Percentiles rank a stretch among this genome's conserved stretches.
phyloP scores from a whole-genome alignment of 2,113 vertebrate species.

The Rhinoderma darwinii region DNA sequence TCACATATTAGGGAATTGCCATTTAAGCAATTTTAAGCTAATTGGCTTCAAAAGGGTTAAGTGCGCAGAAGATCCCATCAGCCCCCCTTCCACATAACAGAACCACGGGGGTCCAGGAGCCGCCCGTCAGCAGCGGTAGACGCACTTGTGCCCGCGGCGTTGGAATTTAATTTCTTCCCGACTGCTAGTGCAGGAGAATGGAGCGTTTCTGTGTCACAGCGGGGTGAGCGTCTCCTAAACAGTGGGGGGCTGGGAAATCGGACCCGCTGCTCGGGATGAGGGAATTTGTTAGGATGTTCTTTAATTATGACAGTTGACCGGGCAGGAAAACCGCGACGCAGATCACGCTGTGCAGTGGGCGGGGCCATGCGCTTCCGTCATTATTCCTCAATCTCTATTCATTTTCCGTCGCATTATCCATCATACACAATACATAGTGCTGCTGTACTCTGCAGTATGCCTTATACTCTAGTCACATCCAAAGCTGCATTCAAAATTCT shows the following conservation, averaged over 20 bases:
- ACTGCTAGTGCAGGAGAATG: conserved; percentile 4
- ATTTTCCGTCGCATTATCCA: neutral
- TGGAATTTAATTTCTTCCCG: neutral
- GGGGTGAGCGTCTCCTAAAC: conserved; percentile 5
- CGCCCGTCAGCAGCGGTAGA: neutral
- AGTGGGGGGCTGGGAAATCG: neutral
- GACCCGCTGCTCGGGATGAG: neutral
- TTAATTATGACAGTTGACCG: conserved; percentile 24
- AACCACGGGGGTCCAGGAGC: neutral
- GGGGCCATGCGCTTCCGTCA: neutral
- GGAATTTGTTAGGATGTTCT: neutral
- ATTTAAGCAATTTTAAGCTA: neutral
- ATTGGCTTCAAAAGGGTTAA: neutral
- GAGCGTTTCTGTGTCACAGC: neutral
- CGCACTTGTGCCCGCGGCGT: neutral
- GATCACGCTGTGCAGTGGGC: neutral
- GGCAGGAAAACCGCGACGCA: conserved; percentile 11
- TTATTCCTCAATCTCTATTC: neutral
- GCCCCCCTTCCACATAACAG: neutral
- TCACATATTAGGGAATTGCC: neutral
- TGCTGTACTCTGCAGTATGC: neutral
- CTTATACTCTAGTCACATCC: neutral
- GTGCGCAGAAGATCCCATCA: neutral
- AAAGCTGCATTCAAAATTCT: conserved; percentile 3
- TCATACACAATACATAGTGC: neutral